Evolutionary conservation across 2,888 invertebrate genomes (phyloP).

Genomic region (Macrophya alboannulata): DNA sequence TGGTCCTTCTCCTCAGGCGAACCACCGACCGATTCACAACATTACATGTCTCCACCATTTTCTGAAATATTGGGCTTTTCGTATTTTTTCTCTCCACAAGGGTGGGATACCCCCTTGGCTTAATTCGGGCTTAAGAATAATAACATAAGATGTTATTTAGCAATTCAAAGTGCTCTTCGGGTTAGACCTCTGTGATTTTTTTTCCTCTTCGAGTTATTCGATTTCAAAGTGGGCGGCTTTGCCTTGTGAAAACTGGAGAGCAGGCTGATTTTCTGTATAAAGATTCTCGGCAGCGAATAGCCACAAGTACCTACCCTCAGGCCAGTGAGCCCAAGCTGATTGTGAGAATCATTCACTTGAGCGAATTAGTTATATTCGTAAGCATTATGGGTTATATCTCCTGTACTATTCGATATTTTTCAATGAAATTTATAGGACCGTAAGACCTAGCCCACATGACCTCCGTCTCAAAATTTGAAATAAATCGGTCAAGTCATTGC

Average conservation of each 20-base stretch:
- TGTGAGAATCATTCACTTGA: neutral
- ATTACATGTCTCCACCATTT: neutral
- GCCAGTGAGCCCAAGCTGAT: neutral
- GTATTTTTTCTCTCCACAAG: neutral
- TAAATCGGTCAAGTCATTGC: neutral
- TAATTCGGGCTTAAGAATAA: conserved; percentile 19
- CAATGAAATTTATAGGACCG: neutral
- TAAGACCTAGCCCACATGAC: neutral
- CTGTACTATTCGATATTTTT: neutral
- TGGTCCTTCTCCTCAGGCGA: neutral
- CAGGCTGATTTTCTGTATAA: neutral
- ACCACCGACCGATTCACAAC: too few species aligned
- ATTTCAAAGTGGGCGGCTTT: neutral
- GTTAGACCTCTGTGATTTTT: conserved; percentile 5
- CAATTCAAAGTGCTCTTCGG: conserved; percentile 11
- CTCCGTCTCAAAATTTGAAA: neutral
- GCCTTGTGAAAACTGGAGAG: neutral
- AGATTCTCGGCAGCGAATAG: neutral
- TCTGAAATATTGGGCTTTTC: neutral
- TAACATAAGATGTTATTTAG: conserved; percentile 2
- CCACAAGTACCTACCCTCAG: neutral
- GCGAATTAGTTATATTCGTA: neutral
- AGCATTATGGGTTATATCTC: neutral
- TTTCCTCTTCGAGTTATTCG: neutral
- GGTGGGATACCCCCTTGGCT: neutral